Conservation (phyloP, 1,140 invertebrate species). For the Sinella curviseta region DNA sequence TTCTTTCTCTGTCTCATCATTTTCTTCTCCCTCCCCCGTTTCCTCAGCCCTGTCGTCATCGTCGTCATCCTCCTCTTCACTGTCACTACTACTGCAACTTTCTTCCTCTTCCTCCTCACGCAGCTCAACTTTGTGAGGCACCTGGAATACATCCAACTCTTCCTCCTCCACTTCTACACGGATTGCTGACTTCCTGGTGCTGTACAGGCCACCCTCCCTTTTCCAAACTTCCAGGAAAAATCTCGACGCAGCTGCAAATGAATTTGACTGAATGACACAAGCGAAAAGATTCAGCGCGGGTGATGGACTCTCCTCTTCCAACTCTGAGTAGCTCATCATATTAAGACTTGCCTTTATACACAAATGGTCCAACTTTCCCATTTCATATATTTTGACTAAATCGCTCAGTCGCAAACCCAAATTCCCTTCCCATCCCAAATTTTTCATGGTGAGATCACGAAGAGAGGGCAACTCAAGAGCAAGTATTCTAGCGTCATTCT, state of each 20-base stretch:
- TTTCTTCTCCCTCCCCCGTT: background rate
- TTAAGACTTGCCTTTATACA: background rate
- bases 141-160: background rate
- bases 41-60: background rate
- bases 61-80: background rate
- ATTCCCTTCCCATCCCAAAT: conserved; percentile 1
- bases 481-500: background rate
- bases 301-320: background rate
- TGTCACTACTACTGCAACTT: background rate
- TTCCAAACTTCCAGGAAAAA: conserved; percentile 9
- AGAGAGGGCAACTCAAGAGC: background rate
- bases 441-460: background rate
- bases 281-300: background rate
- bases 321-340: conserved; percentile 1
- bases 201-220: background rate
- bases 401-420: background rate
- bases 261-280: conserved; percentile 11
- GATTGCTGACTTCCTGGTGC: background rate
- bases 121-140: background rate
- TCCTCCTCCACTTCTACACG: background rate
- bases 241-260: background rate
- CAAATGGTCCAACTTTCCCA: background rate
- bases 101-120: background rate
- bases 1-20: background rate
- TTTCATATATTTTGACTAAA: background rate